Evolutionary conservation across 2,888 invertebrate species (phyloP), one percentile per base, ranked within the genome.

Genomic region (Mamestra brassicae): DNA sequence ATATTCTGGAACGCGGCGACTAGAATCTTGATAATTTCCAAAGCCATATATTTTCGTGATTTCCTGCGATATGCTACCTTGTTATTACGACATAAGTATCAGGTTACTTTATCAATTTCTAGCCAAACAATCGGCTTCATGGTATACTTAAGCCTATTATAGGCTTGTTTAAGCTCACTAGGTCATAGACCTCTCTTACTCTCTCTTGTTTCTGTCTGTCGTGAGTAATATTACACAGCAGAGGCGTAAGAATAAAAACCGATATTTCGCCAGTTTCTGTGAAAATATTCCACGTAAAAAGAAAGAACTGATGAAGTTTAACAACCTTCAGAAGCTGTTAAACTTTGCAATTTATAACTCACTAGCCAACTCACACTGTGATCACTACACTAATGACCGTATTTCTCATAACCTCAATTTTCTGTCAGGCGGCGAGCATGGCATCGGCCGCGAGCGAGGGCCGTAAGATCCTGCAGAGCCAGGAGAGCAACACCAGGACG

Each of bases 401-500:
- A 26, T 26, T 34, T 13, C 34, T 15, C 11, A 62, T 45, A 15
- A 10, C 5, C 6, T 15, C 8, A 1, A 68, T 76, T 42, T 82
- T 74, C 78, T 69, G 55, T 34, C 85, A 96, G 95, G 97, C 97
- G 65, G 97, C 97, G 55, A 97, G 97, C 87, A 97, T 97, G 89
- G 97, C 97, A 57, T 97, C 97, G 79, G 97, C 95, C 72, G 97
- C 94, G 90, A 97, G 94, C 93, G 97, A 96, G 86, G 94, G 94
- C 80, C 94, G 94, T 45, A 95, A 95, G 89, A 94, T 94, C 82
- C 94, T 93, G 85, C 95, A 94, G 87, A 97, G 87, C 89, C 95
- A 94, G 90, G 96, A 94, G 88, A 93, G 87, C 85, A 97, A 90
- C 96, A 93, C 91, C 54, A 92, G 95, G 6, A 94, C 94, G 73